Evolutionary conservation across 1,140 invertebrate genomes (phyloP).

Genomic region (Cepaea nemoralis): DNA sequence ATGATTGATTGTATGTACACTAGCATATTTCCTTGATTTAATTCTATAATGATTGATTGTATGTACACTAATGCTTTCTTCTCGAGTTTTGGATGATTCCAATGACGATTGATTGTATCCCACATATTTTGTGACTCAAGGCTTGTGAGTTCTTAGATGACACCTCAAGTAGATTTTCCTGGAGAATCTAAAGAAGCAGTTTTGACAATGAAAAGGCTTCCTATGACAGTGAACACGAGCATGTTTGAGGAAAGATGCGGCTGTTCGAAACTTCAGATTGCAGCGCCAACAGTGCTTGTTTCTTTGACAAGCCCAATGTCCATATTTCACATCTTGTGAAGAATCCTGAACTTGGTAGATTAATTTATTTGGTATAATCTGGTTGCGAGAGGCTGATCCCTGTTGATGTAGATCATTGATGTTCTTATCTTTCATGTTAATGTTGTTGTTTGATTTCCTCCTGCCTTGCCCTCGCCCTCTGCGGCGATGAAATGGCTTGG

Average conservation of each 20-base stretch:
- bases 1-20: too few relatives aligned
- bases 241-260: neutral
- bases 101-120: neutral
- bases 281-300: conserved; percentile 25
- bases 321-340: neutral
- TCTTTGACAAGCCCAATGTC: conserved; percentile 7
- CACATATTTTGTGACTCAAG: neutral
- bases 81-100: neutral
- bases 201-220: neutral
- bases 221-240: neutral
- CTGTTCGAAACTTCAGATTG: neutral
- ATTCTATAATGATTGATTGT: neutral
- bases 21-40: too few relatives aligned
- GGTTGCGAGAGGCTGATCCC: neutral
- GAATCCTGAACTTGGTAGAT: neutral
- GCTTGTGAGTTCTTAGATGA: neutral
- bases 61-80: neutral
- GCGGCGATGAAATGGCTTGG: neutral
- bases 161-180: neutral
- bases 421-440: too few relatives aligned
- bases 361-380: neutral
- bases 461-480: neutral
- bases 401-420: neutral
- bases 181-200: neutral
- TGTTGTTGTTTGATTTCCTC: neutral